Evolutionary conservation across 2,113 vertebrate species (phyloP).

Genomic region (Triplophysa siluroides): DNA sequence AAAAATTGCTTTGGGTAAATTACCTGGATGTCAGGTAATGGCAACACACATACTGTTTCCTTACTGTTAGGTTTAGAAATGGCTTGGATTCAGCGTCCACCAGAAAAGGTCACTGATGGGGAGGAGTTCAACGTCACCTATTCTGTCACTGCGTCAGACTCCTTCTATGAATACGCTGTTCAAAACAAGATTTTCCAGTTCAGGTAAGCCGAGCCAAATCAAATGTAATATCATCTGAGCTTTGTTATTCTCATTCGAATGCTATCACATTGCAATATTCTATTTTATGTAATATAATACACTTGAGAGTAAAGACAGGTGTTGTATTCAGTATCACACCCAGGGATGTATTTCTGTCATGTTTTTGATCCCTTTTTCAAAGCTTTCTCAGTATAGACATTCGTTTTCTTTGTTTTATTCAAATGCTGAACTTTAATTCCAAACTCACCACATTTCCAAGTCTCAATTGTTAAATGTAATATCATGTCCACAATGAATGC

Average conservation of each 20-base stretch:
- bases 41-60: not conserved
- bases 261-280: not conserved
- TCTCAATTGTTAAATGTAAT: not conserved
- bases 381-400: no score
- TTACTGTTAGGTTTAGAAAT: slow-evolving; percentile 77
- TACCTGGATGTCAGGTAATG: not conserved
- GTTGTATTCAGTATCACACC: no score
- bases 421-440: no score
- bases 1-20: not conserved
- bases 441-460: not conserved
- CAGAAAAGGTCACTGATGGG: slow-evolving; percentile 70
- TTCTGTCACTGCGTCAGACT: slow-evolving; percentile 68
- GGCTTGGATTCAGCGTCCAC: slow-evolving; percentile 72
- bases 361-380: no score
- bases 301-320: no score
- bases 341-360: no score
- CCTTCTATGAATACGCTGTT: slow-evolving; percentile 73
- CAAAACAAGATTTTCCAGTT: slow-evolving; percentile 74
- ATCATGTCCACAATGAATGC: not conserved
- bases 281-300: not conserved
- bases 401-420: no score
- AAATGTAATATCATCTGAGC: not conserved
- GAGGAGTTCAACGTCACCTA: slow-evolving; percentile 78
- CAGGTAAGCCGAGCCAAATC: slow-evolving; percentile 60
- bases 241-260: not conserved